Conservation (phyloP, 2,113 vertebrate species). For the Esox niger region DNA sequence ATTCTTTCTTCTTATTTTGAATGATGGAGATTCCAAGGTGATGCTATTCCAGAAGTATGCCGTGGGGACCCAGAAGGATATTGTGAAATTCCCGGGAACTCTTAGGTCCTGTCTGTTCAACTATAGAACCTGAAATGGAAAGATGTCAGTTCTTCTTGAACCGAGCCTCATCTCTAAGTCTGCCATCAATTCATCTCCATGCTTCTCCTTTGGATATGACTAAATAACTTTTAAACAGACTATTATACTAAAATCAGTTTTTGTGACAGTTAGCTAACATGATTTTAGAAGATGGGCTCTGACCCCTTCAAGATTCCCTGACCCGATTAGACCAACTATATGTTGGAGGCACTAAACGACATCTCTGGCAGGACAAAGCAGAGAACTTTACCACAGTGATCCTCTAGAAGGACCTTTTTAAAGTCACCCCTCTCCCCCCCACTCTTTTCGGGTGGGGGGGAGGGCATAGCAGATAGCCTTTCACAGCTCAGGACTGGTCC, state of each 20-base stretch:
- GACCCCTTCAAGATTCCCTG: constrained; percentile 31
- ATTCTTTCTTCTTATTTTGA: background rate
- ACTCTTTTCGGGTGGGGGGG: constrained; percentile 69
- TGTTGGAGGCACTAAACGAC: constrained; percentile 26
- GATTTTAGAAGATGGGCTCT: constrained; percentile 32
- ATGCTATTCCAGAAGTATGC: background rate
- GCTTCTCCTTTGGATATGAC: background rate
- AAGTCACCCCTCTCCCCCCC: constrained; percentile 65
- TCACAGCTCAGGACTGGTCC: background rate
- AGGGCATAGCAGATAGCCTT: constrained; percentile 40
- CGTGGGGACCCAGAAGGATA: background rate
- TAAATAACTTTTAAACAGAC: background rate
- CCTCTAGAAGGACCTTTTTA: constrained; percentile 40
- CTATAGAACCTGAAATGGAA: no score
- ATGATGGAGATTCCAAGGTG: background rate
- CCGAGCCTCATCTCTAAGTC: background rate
- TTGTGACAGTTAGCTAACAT: background rate
- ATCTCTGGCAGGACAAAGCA: constrained; percentile 25
- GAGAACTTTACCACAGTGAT: constrained; percentile 47
- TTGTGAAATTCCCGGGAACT: background rate
- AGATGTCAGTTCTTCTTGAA: background rate
- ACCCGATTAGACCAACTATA: constrained; percentile 47
- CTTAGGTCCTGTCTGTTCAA: background rate
- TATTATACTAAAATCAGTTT: background rate
- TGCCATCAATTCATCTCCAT: background rate